Conservation (phyloP, 2,888 invertebrate genomes). For the Allolobophora icterica region DNA sequence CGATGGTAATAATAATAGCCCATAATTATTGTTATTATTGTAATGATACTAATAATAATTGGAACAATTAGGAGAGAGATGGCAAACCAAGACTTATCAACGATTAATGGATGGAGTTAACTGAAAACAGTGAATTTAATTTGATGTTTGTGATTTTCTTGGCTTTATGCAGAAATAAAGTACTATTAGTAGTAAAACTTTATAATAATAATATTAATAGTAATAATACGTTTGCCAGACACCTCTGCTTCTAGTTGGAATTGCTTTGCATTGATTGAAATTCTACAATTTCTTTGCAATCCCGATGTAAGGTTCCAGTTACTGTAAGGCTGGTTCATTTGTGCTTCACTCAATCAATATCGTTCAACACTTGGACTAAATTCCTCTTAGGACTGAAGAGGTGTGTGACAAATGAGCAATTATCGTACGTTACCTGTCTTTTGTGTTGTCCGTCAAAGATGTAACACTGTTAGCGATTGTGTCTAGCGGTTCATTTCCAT, state of each 20-base stretch:
- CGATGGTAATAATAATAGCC: background rate
- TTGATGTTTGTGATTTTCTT: too few species aligned
- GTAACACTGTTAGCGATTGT: background rate
- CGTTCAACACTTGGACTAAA: background rate
- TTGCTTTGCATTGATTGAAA: background rate
- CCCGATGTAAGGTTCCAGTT: background rate
- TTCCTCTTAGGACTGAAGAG: background rate
- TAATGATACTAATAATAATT: conserved; percentile 3
- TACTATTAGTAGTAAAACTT: too few species aligned
- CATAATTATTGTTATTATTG: too few species aligned
- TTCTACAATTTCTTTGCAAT: background rate
- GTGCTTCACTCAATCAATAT: background rate
- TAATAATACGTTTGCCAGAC: background rate
- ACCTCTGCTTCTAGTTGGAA: background rate
- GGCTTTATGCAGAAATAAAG: too few species aligned
- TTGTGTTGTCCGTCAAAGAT: background rate
- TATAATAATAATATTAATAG: too few species aligned
- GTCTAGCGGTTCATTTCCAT: background rate
- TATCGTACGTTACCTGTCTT: background rate
- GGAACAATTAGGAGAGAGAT: background rate
- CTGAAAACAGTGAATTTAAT: too few species aligned
- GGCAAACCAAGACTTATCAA: too few species aligned
- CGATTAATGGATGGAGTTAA: too few species aligned
- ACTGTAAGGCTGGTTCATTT: background rate
- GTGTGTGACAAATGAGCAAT: background rate